phyloP scores from a whole-genome alignment of 2,113 vertebrate genomes.

The Halcyon senegalensis region DNA sequence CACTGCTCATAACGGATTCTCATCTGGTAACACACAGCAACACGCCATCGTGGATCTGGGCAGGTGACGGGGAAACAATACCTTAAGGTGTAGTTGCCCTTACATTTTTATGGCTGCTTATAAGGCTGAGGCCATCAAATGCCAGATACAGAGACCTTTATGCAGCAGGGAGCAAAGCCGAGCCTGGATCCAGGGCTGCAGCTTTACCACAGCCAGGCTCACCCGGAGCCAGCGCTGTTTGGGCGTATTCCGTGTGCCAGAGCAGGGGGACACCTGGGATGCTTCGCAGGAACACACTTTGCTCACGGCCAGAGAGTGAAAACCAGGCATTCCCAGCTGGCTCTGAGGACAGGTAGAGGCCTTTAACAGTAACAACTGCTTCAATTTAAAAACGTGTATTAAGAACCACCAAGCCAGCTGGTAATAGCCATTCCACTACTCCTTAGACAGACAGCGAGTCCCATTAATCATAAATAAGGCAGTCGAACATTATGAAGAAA shows the following conservation, averaged over 20 bases:
- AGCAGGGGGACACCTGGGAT: rapidly evolving
- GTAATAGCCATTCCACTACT: background rate
- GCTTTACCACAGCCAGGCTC: background rate
- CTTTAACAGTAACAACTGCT: background rate
- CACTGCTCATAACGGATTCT: rapidly evolving
- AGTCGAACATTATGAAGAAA: background rate
- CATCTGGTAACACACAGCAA: rapidly evolving
- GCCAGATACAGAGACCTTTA: background rate
- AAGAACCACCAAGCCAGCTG: background rate
- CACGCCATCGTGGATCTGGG: rapidly evolving
- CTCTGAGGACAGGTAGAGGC: background rate
- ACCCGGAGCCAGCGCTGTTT: rapidly evolving
- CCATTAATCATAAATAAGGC: background rate
- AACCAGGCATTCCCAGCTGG: background rate
- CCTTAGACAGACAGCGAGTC: background rate
- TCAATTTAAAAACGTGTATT: background rate
- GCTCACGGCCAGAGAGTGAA: rapidly evolving
- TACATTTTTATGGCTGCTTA: background rate
- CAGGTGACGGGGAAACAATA: background rate
- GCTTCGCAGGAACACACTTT: background rate
- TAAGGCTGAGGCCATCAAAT: background rate
- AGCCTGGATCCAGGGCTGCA: background rate
- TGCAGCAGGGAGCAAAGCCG: background rate
- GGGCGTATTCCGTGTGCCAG: rapidly evolving
- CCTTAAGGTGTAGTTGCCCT: background rate